Evolutionary conservation across 1,140 invertebrate species (phyloP).

Genomic region (Papilio aristodemus): DNA sequence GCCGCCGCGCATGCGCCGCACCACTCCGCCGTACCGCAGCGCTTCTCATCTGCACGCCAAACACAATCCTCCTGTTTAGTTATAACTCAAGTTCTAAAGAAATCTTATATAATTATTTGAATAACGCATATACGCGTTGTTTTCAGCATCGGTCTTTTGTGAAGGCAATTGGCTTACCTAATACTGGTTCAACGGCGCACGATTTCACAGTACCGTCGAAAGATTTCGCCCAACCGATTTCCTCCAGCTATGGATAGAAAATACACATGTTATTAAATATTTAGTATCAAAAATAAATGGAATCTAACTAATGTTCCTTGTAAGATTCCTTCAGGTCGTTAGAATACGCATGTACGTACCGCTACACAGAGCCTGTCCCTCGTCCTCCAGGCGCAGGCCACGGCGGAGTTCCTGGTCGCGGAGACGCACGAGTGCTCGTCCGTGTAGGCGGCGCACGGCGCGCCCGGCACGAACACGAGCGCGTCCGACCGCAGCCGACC

Average conservation of each 20-base stretch:
- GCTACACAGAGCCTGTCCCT: constrained; percentile 83
- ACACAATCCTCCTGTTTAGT: too few relatives aligned
- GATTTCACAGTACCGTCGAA: constrained; percentile 60
- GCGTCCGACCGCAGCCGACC: constrained; percentile 91
- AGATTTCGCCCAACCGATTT: constrained; percentile 64
- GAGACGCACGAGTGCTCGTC: constrained; percentile 85
- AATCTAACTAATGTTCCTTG: too few relatives aligned
- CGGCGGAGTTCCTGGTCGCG: constrained; percentile 81
- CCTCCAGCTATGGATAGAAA: constrained; percentile 55
- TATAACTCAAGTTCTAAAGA: too few relatives aligned
- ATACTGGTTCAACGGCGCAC: constrained; percentile 51
- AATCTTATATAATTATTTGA: too few relatives aligned
- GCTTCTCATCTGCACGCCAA: constrained; percentile 46
- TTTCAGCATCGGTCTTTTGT: too few relatives aligned
- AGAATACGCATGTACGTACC: constrained; percentile 54
- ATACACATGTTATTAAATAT: too few relatives aligned
- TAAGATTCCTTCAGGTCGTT: too few relatives aligned
- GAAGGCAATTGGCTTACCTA: constrained; percentile 52
- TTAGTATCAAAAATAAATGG: too few relatives aligned
- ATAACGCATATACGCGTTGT: too few relatives aligned
- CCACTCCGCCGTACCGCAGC: constrained; percentile 47
- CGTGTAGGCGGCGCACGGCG: constrained; percentile 82
- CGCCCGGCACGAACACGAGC: constrained; percentile 88
- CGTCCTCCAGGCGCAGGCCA: constrained; percentile 92
- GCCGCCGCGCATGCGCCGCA: constrained; percentile 63